These are phyloP conservation scores for Acleris emargana DNA, from an alignment of 2,888 invertebrate genomes.

Conservation along the genomic window DNA sequence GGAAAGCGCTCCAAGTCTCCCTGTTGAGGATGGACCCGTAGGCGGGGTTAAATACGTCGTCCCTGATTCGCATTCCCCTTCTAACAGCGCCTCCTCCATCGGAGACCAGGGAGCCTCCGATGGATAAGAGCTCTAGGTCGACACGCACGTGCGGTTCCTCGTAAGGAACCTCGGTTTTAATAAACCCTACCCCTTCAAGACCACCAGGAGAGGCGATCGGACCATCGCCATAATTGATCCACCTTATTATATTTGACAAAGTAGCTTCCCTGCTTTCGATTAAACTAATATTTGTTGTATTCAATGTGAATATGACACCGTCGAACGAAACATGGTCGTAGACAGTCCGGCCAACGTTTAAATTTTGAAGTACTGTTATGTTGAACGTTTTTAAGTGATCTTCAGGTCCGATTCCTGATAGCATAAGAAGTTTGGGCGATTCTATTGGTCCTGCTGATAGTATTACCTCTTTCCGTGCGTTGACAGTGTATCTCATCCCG, in stretches of 20 bases:
- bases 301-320: constrained; percentile 52
- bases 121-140: constrained; percentile 81
- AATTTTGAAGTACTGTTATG: constrained; percentile 77
- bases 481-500: constrained; percentile 61
- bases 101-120: constrained; percentile 79
- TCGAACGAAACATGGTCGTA: constrained; percentile 74
- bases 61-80: constrained; percentile 69
- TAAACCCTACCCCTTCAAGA: constrained; percentile 81
- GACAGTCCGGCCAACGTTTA: constrained; percentile 83
- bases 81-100: constrained; percentile 68
- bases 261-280: constrained; percentile 39
- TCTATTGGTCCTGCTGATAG: constrained; percentile 90
- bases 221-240: constrained; percentile 52
- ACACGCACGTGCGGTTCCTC: constrained; percentile 73
- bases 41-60: constrained; percentile 71
- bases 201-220: constrained; percentile 78
- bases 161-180: constrained; percentile 71
- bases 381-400: constrained; percentile 67
- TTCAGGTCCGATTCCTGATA: constrained; percentile 85
- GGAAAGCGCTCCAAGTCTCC: constrained; percentile 81
- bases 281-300: constrained; percentile 42
- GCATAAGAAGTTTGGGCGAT: constrained; percentile 91
- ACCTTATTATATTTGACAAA: constrained; percentile 36
- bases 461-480: constrained; percentile 88
- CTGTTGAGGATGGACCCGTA: constrained; percentile 68